Evolutionary conservation across 1,140 invertebrate species (phyloP).

Genomic region (Calliopsis andreniformis): DNA sequence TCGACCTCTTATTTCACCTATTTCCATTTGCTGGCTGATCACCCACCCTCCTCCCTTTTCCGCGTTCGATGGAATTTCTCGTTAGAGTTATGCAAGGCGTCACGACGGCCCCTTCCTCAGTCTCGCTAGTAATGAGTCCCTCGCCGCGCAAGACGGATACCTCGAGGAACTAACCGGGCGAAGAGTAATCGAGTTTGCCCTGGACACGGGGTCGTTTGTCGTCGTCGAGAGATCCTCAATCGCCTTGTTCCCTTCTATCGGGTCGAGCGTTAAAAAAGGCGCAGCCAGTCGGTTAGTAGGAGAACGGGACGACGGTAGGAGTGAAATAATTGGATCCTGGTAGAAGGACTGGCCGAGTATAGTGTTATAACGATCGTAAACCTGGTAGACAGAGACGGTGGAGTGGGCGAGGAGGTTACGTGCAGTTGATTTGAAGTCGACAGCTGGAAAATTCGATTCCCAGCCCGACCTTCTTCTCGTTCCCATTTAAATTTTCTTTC

Average conservation of each 20-base stretch:
- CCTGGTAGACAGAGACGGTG: no score
- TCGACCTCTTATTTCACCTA: no score
- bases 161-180: conserved; percentile 38
- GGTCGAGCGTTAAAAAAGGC: not conserved
- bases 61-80: conserved; percentile 11
- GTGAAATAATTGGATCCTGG: conserved; percentile 33
- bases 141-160: conserved; percentile 23
- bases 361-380: conserved; percentile 13
- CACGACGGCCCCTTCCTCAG: not conserved
- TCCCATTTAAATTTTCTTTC: not conserved
- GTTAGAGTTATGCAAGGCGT: conserved; percentile 19
- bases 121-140: conserved; percentile 53
- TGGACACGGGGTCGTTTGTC: conserved; percentile 56
- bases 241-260: conserved; percentile 2
- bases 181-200: conserved; percentile 60
- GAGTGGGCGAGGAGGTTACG: not conserved
- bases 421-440: not conserved
- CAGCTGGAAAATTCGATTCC: conserved; percentile 17
- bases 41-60: not conserved
- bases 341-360: not conserved
- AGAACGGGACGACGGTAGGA: not conserved
- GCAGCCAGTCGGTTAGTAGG: not conserved
- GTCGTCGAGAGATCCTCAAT: conserved; percentile 34
- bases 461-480: not conserved
- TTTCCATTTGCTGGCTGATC: no score